Base-by-base conservation (phyloP, 2,888 invertebrate genomes). In the Pristionchus arcanus region DNA sequence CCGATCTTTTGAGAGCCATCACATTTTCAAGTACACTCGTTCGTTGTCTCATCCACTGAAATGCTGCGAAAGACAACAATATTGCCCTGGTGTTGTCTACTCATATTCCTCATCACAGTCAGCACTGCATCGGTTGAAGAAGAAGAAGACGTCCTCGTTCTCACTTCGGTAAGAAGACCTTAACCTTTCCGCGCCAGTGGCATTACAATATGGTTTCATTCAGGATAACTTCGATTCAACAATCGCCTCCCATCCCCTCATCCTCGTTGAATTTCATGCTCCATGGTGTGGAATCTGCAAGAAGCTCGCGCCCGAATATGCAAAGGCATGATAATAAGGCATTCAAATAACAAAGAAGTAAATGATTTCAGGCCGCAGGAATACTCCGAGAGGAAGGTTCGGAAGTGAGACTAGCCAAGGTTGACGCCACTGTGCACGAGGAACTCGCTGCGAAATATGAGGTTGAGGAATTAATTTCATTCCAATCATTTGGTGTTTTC, bases 331-430 rank as follows among this genome's bases (percentile, higher is more conserved):
- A n/a, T 66, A n/a, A n/a, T 3, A 25, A n/a, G 63, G n/a, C 2
- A 2, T n/a, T 66, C 63, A 3, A 34, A 81, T 90, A 5, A 77
- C 90, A 15, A 90, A 99, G 94, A 97, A 99, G 94, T 97, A 99
- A 90, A 98, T 99, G 97, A 99, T 98, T 96, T 86, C 99, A 98
- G 49, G 84, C 90, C 42, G 91, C 90, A n/a, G 86, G 89, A 83
- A 25, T 89, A 42, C 81, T 91, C 42, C 74, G 87, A 9, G 97
- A 97, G 87, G 97, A 97, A 94, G 97, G 97, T 89, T 97, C 98
- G 31, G 96, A 96, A 31, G 97, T 98, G 93, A 97, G 97, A 95
- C 96, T 99, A 92, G 98, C 96, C 87, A 99, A 98, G 96, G 97
- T 99, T 89, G 96, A 96, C 92, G 96, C 96, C 83, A 96, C 96